Evolutionary conservation across 2,888 invertebrate genomes (phyloP).

Genomic region (Drosophila emarginata): DNA sequence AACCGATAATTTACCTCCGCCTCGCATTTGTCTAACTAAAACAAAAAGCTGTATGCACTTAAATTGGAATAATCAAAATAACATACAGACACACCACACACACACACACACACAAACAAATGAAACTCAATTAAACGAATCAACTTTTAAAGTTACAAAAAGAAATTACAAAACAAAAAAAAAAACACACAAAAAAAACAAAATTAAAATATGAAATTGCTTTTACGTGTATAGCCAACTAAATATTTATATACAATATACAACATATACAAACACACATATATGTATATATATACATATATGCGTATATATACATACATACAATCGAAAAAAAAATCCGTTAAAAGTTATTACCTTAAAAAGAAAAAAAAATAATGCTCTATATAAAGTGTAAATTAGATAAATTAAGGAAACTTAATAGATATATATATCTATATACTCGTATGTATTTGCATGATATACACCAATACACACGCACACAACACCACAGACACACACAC

Average conservation of each 20-base stretch:
- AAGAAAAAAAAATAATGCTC: constrained; percentile 10
- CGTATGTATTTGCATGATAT: constrained; percentile 23
- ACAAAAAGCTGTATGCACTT: constrained; percentile 11
- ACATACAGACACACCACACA: constrained; percentile 30
- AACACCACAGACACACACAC: constrained; percentile 17
- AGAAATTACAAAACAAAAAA: constrained; percentile 20
- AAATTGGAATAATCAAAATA: constrained; percentile 12
- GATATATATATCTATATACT: constrained; percentile 33
- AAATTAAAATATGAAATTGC: constrained; percentile 50
- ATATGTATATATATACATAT: constrained; percentile 25
- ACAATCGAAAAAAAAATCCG: constrained; percentile 19
- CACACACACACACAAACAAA: constrained; percentile 32
- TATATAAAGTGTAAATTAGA: constrained; percentile 59
- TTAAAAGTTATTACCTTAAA: constrained; percentile 24
- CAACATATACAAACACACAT: constrained; percentile 26
- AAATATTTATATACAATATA: constrained; percentile 22
- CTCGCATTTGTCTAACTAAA: constrained; percentile 32
- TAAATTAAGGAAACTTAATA: constrained; percentile 52
- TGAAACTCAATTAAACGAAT: constrained; percentile 62
- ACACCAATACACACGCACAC: constrained; percentile 20
- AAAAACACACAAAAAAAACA: constrained; percentile 11
- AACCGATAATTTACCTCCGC: constrained; percentile 56
- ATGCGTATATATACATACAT: constrained; percentile 35
- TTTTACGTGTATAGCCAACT: constrained; percentile 50
- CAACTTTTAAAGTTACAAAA: constrained; percentile 69